Evolutionary conservation across 2,797 vertebrate species (phyloP).

Genomic region (Toxotes lorentzi): DNA sequence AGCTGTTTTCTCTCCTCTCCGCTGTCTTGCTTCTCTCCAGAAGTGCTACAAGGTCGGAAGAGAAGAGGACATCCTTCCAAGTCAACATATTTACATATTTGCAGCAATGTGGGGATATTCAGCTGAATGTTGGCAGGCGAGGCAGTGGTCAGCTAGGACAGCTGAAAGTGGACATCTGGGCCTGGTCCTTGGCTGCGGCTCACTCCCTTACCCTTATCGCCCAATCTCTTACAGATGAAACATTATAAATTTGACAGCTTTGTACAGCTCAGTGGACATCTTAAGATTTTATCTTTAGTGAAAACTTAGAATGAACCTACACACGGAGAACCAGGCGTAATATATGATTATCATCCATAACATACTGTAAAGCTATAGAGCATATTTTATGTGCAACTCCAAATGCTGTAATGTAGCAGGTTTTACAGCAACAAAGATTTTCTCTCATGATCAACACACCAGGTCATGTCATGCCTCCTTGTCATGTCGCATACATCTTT

Average conservation of each 20-base stretch:
- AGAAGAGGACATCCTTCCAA: conserved; percentile 87
- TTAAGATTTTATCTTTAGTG: conserved; percentile 66
- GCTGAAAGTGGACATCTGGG: conserved; percentile 81
- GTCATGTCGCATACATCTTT: conserved; percentile 64
- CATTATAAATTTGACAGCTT: conserved; percentile 62
- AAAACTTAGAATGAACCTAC: conserved; percentile 62
- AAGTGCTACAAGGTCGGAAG: conserved; percentile 82
- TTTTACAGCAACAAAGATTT: conserved; percentile 42
- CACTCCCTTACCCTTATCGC: conserved; percentile 64
- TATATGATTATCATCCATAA: conserved; percentile 53
- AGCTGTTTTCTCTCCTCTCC: conserved; percentile 85
- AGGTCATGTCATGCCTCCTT: conserved; percentile 53
- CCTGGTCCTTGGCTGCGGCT: conserved; percentile 62
- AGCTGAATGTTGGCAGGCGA: conserved; percentile 80
- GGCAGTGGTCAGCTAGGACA: conserved; percentile 79
- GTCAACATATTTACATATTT: conserved; percentile 91
- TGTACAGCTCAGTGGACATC: conserved; percentile 50
- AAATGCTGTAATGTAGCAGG: conserved; percentile 22
- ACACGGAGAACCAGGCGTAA: conserved; percentile 42
- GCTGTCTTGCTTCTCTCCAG: conserved; percentile 82
- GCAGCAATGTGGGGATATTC: conserved; percentile 80
- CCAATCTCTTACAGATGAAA: conserved; percentile 60
- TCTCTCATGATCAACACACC: conserved; percentile 57
- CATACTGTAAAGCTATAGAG: conserved; percentile 22
- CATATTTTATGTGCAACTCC: conserved; percentile 42